Percentiles rank a stretch among this genome's conserved stretches.
Evolutionary conservation across 2,797 vertebrate species (phyloP).

Genomic region (Oophaga sylvatica): DNA sequence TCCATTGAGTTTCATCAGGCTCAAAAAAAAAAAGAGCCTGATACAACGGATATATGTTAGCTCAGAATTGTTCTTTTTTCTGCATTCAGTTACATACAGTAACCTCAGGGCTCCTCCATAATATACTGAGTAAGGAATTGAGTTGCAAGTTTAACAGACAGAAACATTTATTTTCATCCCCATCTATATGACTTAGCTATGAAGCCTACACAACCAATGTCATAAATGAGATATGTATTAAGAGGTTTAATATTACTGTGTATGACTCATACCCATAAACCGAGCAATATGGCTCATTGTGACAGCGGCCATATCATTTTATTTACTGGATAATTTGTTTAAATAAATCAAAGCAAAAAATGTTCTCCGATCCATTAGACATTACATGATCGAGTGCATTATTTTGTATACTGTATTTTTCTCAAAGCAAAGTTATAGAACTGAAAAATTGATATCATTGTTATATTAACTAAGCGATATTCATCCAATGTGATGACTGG

Average conservation of each 20-base stretch:
- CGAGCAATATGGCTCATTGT: neutral
- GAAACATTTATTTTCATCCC: no score
- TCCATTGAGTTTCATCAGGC: no score
- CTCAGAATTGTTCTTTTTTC: no score
- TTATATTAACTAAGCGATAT: neutral
- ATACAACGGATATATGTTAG: no score
- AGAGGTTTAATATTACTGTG: neutral
- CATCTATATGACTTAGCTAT: no score
- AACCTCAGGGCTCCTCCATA: no score
- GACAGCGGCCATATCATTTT: neutral
- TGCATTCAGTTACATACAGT: no score
- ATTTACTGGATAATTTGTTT: neutral
- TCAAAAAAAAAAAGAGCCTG: no score
- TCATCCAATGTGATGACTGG: neutral
- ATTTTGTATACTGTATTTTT: neutral
- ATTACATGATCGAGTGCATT: neutral
- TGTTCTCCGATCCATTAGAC: neutral
- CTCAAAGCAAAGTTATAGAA: neutral
- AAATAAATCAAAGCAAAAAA: neutral
- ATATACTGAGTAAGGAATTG: no score
- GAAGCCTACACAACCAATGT: no score
- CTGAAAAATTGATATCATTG: neutral
- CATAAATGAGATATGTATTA: neutral
- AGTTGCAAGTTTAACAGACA: no score
- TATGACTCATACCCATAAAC: neutral